Base-by-base conservation (phyloP, 2,113 vertebrate genomes). In the Scopus umbretta region DNA sequence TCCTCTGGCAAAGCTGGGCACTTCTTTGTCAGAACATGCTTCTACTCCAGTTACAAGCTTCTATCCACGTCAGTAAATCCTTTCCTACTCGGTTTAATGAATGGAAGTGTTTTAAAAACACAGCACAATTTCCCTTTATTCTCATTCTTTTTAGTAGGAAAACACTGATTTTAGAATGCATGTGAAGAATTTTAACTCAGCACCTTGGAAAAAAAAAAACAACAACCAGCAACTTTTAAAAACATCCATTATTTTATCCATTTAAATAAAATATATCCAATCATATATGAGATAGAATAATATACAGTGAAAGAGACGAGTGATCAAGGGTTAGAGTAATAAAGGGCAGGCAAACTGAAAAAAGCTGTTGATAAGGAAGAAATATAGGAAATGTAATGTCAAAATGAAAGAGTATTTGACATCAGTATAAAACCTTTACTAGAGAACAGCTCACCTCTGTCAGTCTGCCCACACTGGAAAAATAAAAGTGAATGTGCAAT, bases 371-470 rank as follows among this genome's bases (percentile, higher is more conserved):
- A 70, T 72, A 92, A 85, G 5, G 7, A 8, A 38, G 75, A 47
- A 81, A 66, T 40, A 40, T 16, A 78, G 59, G 38, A 92, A 93
- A 88, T 49, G 4, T 27, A 86, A 80, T 72, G 43, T 85, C 42
- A 94, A 92, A 96, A 86, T 91, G 29, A 92, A 94, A 94, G 74
- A 29, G 26, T 93, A 47, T 34, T 87, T 93, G 72, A 26, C 65
- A 45, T 32, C 40, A 38, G 36, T 80, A 85, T 76, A 66, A 94
- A 94, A 55, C 22, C 29, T 50, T 53, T 96, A 29, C 49, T 80
- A 67, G 40, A 50, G 73, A 90, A 70, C 17, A 83, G 40, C 19
- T 96, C 56, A 92, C 42, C 36, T 88, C 63, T 79, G 19, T 91
- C 79, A 90, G n/a, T 88, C 67, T 90, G 29, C 56, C 49, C 32